Conservation (phyloP, 2,888 invertebrate genomes). For the Xestia ashworthii region DNA sequence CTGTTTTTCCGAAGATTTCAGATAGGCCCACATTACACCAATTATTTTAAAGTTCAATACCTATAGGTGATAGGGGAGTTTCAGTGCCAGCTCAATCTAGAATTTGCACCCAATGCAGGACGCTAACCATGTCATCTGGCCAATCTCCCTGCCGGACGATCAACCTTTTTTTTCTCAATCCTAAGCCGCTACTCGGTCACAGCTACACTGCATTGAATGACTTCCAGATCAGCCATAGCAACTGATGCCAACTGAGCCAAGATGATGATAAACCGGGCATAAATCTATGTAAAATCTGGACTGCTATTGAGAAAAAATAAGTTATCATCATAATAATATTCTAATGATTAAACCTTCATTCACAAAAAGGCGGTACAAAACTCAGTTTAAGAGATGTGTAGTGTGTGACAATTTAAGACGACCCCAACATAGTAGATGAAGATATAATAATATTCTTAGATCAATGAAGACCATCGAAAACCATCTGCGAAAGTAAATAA, state of each 20-base stretch:
- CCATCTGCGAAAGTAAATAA: not conserved
- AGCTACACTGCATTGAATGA: not conserved
- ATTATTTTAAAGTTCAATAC: not conserved
- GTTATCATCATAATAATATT: no score
- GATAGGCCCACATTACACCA: not conserved
- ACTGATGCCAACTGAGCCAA: no score
- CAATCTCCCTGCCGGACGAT: not conserved
- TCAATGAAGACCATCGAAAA: not conserved
- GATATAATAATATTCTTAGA: not conserved
- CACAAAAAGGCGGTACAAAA: no score
- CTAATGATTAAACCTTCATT: no score
- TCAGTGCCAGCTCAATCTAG: not conserved
- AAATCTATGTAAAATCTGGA: not conserved
- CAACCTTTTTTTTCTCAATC: not conserved
- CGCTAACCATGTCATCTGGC: not conserved
- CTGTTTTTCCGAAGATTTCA: not conserved
- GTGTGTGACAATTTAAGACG: no score
- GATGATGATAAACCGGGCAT: not conserved
- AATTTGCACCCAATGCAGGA: not conserved
- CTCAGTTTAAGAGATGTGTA: no score
- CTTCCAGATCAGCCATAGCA: no score
- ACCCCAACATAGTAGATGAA: no score
- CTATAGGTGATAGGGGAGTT: not conserved
- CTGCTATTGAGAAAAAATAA: not conserved
- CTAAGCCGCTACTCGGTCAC: not conserved